Base-by-base conservation (phyloP, 2,888 invertebrate genomes). In the Electrophaes corylata region DNA sequence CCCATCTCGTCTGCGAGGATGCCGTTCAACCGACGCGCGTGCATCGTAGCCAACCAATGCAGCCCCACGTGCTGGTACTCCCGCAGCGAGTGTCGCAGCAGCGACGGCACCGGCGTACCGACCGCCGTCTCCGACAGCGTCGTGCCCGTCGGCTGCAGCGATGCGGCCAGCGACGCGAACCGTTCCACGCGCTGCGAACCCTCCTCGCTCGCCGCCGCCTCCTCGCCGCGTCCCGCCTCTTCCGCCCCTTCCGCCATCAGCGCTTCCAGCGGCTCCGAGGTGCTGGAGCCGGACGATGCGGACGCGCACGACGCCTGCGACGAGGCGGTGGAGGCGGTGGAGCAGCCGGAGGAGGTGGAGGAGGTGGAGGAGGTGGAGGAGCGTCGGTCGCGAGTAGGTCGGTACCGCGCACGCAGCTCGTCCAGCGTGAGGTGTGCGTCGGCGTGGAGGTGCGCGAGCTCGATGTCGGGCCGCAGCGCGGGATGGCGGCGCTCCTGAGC, bases 1-100 rank as follows among this genome's bases (percentile, higher is more conserved):
- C 98, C 98, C 98, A 98, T 98, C 92, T 98, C 98, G 89, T 98
- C 98, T 11, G 98, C 98, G 54, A 99, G 93, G 79, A 99, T 98
- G 62, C 98, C 99, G 89, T 99, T 99, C 62, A 99, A 92, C 80
- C 97, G 96, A 75, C 98, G 95, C 73, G 98, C 97, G 82, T 96
- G 96, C 96, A 99, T 97, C 10, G 98, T 98, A 52, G 98, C 98
- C 72, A 99, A 92, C 99, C 99, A 99, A 88, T 99, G 98, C 73
- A 99, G 93, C 48, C 99, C 99, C 81, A 99, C 98, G 86, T 98
- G 98, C 90, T 98, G 99, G 90, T 99, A 99, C 90, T 99, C 99
- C 73, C 99, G 94, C 70, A 99, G 92, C 59, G 94, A 91, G 86
- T 98, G 98, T 81, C 97, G 97, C 70, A 99, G 90, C 76, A 99